Evolutionary conservation across 2,113 vertebrate species (phyloP).

Genomic region (Lipotes vexillifer): DNA sequence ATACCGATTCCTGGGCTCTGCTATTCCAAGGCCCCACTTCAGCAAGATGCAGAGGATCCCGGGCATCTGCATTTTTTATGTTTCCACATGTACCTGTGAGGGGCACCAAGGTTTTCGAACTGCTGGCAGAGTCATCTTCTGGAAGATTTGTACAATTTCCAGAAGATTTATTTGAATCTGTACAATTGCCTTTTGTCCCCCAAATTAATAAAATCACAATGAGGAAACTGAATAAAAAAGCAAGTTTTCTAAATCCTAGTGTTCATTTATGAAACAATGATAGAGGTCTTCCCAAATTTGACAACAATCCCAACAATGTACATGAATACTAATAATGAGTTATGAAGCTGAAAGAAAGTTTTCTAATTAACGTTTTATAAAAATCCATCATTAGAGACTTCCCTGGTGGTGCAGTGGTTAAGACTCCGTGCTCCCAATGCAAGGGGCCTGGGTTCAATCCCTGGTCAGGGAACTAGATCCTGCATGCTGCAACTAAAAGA

Average conservation of each 20-base stretch:
- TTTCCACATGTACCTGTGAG: neutral
- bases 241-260: neutral
- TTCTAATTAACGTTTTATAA: neutral
- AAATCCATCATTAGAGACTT: too few relatives aligned
- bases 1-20: neutral
- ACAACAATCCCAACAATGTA: neutral
- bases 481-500: too few relatives aligned
- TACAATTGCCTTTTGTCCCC: neutral
- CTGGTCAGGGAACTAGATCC: too few relatives aligned
- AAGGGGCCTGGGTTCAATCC: too few relatives aligned
- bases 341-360: neutral
- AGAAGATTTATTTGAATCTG: neutral
- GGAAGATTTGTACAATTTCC: neutral
- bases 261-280: neutral
- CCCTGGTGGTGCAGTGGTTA: too few relatives aligned
- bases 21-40: neutral
- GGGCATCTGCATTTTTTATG: neutral
- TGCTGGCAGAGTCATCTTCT: neutral
- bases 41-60: neutral
- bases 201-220: neutral
- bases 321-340: neutral
- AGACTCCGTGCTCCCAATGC: too few relatives aligned
- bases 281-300: neutral
- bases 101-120: neutral
- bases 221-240: neutral